Evolutionary conservation across 2,888 invertebrate genomes (phyloP), one percentile per base, ranked within the genome.

Genomic region (Spilosoma lubricipeda): DNA sequence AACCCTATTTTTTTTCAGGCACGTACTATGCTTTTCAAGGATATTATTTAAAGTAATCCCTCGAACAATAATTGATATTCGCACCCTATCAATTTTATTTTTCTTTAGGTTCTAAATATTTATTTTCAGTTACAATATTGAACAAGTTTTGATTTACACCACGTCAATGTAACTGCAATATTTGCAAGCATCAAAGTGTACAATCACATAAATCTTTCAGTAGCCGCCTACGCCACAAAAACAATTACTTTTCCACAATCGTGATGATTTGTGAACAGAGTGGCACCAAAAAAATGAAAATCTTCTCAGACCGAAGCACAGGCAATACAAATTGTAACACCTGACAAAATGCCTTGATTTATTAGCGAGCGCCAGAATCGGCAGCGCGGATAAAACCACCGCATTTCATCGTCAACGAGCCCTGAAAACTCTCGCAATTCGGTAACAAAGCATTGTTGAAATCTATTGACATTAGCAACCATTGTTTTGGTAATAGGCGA

Each of bases 271-370:
- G 85, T 85, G 84, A 83, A 83, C 85, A 80, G 77, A 69, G 77
- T 77, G 45, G 75, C 65, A 52, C 63, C 71, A 77, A 76, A 81
- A 88, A 87, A 86, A 84, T 82, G 82, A 84, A 89, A 88, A 86
- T 86, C 85, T 86, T 86, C 84, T 82, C 80, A 80, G 78, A 77
- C 83, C 87, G 85, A 87, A 83, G 81, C 78, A 80, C 79, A 73
- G 66, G 79, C 85, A 80, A 85, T 90, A 92, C 91, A 90, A 90
- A 90, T 90, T 89, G 88, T 89, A 88, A 87, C 89, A 90, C 90
- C 89, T 92, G 92, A 92, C 91, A 92, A 92, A 90, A 87, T 81
- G 76, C 80, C 75, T 77, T 91, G 92, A 92, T 93, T 92, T 92
- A 92, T 92, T 88, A 88, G 85, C 78, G 70, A 81, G 67, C 83